phyloP scores from a whole-genome alignment of 2,113 vertebrate species.

The Dermatemys mawii region DNA sequence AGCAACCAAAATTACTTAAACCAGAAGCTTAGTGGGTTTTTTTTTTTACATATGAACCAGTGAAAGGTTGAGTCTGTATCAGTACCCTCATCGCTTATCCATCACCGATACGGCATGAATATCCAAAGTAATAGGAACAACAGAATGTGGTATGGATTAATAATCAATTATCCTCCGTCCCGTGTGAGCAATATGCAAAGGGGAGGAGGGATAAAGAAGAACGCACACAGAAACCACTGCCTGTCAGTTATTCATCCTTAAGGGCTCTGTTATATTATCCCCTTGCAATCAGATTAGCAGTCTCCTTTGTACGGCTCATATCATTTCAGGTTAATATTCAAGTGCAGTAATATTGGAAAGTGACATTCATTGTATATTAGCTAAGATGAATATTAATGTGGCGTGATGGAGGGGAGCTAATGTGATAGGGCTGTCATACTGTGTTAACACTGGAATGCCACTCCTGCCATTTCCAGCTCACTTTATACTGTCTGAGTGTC shows the following conservation, averaged over 20 bases:
- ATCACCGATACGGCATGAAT: neutral
- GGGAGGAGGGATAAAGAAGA: neutral
- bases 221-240: neutral
- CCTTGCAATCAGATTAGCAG: constrained; percentile 28
- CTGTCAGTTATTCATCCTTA: neutral
- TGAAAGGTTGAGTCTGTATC: neutral
- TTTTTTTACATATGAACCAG: neutral
- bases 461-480: constrained; percentile 13
- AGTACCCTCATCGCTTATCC: neutral
- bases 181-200: neutral
- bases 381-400: constrained; percentile 43
- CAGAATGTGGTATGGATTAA: neutral
- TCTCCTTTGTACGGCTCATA: constrained; percentile 26
- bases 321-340: constrained; percentile 66
- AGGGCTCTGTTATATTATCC: neutral
- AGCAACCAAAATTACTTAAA: neutral
- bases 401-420: constrained; percentile 31
- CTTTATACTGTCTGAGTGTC: neutral
- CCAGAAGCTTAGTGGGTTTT: neutral
- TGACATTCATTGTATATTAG: constrained; percentile 59
- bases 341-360: constrained; percentile 40
- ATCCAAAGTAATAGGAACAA: neutral
- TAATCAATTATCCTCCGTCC: neutral
- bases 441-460: neutral
- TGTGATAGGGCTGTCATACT: neutral